Base-by-base conservation (phyloP, 2,797 vertebrate species). In the Hozukius guyotensis region DNA sequence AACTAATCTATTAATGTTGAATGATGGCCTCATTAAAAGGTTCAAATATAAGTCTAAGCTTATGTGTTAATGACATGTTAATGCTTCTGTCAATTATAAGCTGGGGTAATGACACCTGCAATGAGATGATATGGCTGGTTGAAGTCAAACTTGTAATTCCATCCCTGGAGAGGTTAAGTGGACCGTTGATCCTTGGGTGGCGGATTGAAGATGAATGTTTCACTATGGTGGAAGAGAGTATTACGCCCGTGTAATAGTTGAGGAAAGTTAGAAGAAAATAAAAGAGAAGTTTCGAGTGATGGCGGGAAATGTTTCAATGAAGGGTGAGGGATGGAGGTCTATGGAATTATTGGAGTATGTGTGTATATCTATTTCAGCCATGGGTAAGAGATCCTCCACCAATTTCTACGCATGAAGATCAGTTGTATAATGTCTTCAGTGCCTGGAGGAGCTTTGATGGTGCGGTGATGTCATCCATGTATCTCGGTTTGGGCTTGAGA, bases 41-140 rank as follows among this genome's bases (percentile, higher is more conserved):
- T 93, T 96, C 94, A 95, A 88, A 93, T 95, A 87, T 92, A 94
- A 95, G 94, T 94, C 94, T 93, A 86, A 93, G 93, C 94, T 94
- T 94, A 94, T 92, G 93, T 95, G 94, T 95, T 96, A 96, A 96
- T 96, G 94, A 95, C 94, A 94, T 94, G 94, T 96, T 96, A 96
- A 95, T 96, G 95, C 82, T 88, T 95, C 94, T 91, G 94, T 94
- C 93, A 95, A 94, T 96, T 95, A 96, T 93, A 90, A 91, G 89
- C 82, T 75, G 81, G 90, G 91, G 87, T 95, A 95, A 96, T 94
- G 92, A 94, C 94, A 95, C 93, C 93, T 95, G 91, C 87, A 83
- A 92, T 87, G 91, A 93, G 91, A 91, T 75, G 83, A 92, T 91
- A 90, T 92, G 81, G 88, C 88, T 63, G 84, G 83, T 88, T 88